Evolutionary conservation across 2,113 vertebrate species (phyloP), one percentile per base, ranked within the genome.

Genomic region (Psittacula cyanocephala): DNA sequence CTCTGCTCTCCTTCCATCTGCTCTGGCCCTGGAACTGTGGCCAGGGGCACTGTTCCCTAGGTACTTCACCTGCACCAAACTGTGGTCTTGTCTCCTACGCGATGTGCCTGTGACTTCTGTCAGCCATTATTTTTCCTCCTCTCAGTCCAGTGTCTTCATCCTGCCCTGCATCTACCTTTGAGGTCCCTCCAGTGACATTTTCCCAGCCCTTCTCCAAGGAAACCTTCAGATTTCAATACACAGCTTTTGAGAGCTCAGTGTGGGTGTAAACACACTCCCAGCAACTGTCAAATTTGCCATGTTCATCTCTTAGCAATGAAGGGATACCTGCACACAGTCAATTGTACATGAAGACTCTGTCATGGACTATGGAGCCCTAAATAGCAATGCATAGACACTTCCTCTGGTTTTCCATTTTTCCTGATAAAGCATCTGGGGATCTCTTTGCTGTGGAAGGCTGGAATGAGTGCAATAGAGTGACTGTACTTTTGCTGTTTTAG

Each of bases 301-400:
- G 5, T 39, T 47, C 10, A 27, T 16, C 20, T 52, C 37, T 25
- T 25, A 20, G 62, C 55, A 46, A 41, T 4, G 9, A 50, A 12
- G 41, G 60, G 28, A 17, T 6, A 23, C 7, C 10, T 4, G 31
- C 55, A 6, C 44, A 11, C 13, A 1, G 49, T 17, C n/a, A n/a
- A 18, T 31, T 12, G 29, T 7, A 25, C 25, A 1, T 4, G 14
- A 39, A 31, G 20, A 12, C 18, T 5, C 8, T 8, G 10, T 28
- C 28, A 27, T 0, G 23, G 28, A 4, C 25, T 2, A 1, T 0
- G 23, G 27, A 81, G 78, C 23, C 10, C 11, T 78, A 7, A 7
- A 9, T 0, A 18, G 33, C 39, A 27, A n/a, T 17, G 17, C n/a
- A 13, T 0, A 22, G 10, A 6, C 4, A 7, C 5, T 8, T 7